These are phyloP conservation scores for Ahaetulla prasina DNA, from an alignment of 2,113 vertebrate genomes.

Conservation along the genomic window DNA sequence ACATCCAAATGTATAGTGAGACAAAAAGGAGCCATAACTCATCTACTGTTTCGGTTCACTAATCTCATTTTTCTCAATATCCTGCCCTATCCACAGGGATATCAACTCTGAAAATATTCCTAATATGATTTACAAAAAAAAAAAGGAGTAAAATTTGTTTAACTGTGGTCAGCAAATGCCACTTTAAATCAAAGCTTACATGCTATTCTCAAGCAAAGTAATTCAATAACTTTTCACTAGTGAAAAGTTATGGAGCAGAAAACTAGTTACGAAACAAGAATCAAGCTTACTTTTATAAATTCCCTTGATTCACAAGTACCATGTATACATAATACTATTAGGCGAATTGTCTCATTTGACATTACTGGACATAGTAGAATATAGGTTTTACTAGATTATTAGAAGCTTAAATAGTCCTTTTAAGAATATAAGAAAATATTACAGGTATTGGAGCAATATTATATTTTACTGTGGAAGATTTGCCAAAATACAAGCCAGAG, in stretches of 20 bases:
- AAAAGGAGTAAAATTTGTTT: background rate
- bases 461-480: background rate
- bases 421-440: background rate
- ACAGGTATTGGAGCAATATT: background rate
- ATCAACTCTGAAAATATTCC: background rate
- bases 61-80: background rate
- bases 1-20: background rate
- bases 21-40: background rate
- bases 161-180: background rate
- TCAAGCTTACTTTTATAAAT: background rate
- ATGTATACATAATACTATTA: background rate
- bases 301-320: background rate
- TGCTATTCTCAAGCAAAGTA: background rate
- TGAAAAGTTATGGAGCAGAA: background rate
- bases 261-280: background rate
- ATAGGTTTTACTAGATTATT: background rate
- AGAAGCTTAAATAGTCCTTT: background rate
- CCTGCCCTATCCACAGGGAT: background rate
- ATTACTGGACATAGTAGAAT: background rate
- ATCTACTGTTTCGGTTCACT: background rate
- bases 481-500: background rate
- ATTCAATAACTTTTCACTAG: background rate
- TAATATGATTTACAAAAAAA: background rate
- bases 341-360: background rate
- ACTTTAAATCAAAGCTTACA: background rate